Base-by-base conservation (phyloP, 1,140 invertebrate genomes). In the Ditylenchus dipsaci region DNA sequence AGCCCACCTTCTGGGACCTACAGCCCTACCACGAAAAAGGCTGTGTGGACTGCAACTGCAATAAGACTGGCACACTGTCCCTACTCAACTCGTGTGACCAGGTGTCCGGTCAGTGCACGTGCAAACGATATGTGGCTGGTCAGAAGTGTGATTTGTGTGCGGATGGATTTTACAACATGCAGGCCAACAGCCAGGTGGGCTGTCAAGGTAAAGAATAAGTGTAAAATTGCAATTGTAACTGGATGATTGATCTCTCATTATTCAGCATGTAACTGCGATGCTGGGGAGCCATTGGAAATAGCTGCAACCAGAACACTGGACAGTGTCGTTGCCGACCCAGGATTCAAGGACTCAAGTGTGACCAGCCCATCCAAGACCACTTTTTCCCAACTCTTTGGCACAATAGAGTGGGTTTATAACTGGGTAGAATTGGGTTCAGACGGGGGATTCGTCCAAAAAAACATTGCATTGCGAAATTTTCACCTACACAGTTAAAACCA, bases 331-430 rank as follows among this genome's bases (percentile, higher is more conserved):
- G 91, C 72, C 89, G 91, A 77, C 89, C 91, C 0, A 85, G 93
- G 38, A 89, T 98, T 0, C 88, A 87, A 1, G 95, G 95, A 1
- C 84, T 88, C n/a, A 89, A 88, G 1, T 99, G 95, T 83, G 89
- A 91, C 70, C 87, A 90, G 74, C 91, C 93, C 0, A 84, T 94
- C 38, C 86, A 89, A 63, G 88, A 90, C 0, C 92, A 97, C 82
- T 99, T 92, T 84, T 95, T 94, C n/a, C 95, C 95, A 0, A 94
- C 91, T 0, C 85, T 98, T 0, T 90, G 95, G 83, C 94, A 97
- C 80, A 76, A 90, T 60, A 45, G 77, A 71, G 72, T 75, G 13
- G 47, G 23, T 9, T n/a, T 43, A 21, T n/a, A n/a, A n/a, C n/a
- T n/a, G n/a, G n/a, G n/a, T n/a, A n/a, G n/a, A n/a, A n/a, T n/a